These are phyloP conservation scores for Onychomys leucogaster DNA, from an alignment of 2,797 vertebrate genomes.

Conservation along the genomic window DNA sequence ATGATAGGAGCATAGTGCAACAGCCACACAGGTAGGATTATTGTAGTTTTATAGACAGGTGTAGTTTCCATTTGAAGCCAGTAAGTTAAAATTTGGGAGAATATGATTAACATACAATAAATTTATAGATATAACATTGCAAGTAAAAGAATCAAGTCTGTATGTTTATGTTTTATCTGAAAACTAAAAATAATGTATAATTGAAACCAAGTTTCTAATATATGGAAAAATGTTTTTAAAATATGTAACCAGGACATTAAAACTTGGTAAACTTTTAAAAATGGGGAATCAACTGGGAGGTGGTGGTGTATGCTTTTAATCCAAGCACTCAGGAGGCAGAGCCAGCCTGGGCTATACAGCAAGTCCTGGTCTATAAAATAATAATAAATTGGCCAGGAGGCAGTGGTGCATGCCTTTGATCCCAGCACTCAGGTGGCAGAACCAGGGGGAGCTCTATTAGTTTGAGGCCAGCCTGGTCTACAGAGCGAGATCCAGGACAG, in stretches of 20 bases:
- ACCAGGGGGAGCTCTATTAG: too few species aligned
- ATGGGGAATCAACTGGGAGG: not conserved
- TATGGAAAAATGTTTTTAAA: not conserved
- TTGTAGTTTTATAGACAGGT: not conserved
- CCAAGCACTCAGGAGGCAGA: too few species aligned
- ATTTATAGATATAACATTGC: not conserved
- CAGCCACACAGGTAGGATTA: not conserved
- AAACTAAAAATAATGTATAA: conserved; percentile 22
- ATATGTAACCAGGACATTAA: not conserved
- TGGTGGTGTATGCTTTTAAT: too few species aligned
- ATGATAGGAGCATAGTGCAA: not conserved
- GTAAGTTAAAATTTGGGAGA: not conserved
- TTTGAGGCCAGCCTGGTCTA: too few species aligned
- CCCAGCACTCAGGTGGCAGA: too few species aligned
- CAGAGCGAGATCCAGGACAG: too few species aligned
- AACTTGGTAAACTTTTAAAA: conserved; percentile 22
- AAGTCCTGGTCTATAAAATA: too few species aligned
- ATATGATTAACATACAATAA: not conserved
- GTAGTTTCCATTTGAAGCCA: not conserved
- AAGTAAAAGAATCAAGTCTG: conserved; percentile 9
- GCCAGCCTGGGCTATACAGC: too few species aligned
- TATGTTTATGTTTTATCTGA: not conserved
- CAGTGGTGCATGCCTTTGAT: too few species aligned
- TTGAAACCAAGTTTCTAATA: not conserved
- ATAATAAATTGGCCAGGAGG: too few species aligned